Percentiles rank a stretch among this genome's conserved stretches.
Evolutionary conservation across 1,140 invertebrate genomes (phyloP).

Genomic region (Hyles euphorbiae): DNA sequence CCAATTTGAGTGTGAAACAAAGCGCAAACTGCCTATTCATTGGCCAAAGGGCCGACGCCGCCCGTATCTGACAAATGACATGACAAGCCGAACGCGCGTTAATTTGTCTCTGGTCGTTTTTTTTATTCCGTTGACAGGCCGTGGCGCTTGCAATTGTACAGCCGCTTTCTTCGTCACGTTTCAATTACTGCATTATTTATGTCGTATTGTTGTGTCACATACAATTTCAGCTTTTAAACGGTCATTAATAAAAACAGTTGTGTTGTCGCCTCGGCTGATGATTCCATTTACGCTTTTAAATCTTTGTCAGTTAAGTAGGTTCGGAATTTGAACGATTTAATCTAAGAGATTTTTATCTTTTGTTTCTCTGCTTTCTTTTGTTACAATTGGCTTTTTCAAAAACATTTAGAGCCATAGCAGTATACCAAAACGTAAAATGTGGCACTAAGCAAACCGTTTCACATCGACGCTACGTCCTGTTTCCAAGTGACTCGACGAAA

Average conservation of each 20-base stretch:
- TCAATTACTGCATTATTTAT: constrained; percentile 33
- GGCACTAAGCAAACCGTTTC: no score
- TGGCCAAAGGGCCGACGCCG: constrained; percentile 5
- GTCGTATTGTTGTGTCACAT: constrained; percentile 13
- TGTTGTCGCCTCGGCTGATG: not conserved
- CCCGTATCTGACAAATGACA: constrained; percentile 40
- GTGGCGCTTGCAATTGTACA: constrained; percentile 32
- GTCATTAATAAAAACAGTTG: constrained; percentile 9
- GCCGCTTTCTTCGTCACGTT: constrained; percentile 27
- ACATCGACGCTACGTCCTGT: no score
- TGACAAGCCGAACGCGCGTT: constrained; percentile 26
- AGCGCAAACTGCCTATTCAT: no score
- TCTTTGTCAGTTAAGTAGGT: not conserved
- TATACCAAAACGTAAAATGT: no score
- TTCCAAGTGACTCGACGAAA: no score
- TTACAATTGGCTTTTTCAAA: no score
- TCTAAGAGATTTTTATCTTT: no score
- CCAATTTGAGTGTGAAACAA: no score
- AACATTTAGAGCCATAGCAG: no score
- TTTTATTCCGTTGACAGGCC: constrained; percentile 12
- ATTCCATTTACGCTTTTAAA: not conserved
- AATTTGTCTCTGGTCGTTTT: constrained; percentile 34
- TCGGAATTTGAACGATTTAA: no score
- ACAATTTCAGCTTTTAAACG: constrained; percentile 21
- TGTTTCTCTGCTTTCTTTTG: no score